These are phyloP conservation scores for Campoletis sonorensis DNA, from an alignment of 1,140 invertebrate genomes.

Conservation along the genomic window DNA sequence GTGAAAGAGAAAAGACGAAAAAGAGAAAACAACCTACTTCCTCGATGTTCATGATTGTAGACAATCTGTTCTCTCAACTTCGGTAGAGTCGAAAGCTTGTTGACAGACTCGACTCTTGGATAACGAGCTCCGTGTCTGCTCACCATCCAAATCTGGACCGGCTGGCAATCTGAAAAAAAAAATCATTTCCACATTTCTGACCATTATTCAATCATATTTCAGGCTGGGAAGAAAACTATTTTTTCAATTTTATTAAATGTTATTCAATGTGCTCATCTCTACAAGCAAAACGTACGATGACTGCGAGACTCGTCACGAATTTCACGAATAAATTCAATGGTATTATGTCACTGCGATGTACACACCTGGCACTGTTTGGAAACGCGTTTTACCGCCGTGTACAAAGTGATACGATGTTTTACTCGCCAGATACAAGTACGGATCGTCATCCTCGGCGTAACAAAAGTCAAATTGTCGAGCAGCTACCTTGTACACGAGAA, in stretches of 20 bases:
- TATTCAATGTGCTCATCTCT: conserved; percentile 3
- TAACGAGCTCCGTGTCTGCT: conserved; percentile 68
- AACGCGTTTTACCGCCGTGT: conserved; percentile 64
- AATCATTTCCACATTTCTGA: conserved; percentile 8
- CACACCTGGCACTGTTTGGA: conserved; percentile 71
- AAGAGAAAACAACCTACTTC: conserved; percentile 56
- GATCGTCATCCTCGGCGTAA: conserved; percentile 71
- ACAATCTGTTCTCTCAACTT: conserved; percentile 64
- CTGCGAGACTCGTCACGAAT: background rate
- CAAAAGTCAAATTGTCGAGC: conserved; percentile 69
- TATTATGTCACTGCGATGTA: conserved; percentile 27
- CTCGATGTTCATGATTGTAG: conserved; percentile 62
- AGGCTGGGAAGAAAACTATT: background rate
- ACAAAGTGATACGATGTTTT: conserved; percentile 76
- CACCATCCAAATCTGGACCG: conserved; percentile 69
- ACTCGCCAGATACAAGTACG: conserved; percentile 73
- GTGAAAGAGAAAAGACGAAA: conserved; percentile 10
- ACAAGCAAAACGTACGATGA: no score
- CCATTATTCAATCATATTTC: conserved; percentile 5
- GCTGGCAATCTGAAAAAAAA: conserved; percentile 62
- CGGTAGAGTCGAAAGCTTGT: conserved; percentile 54
- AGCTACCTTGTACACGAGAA: conserved; percentile 46
- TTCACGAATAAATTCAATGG: background rate
- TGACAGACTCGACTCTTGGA: conserved; percentile 57
- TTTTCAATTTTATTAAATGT: background rate